These are phyloP conservation scores for Polypterus senegalus DNA, from an alignment of 2,113 vertebrate species.

Conservation along the genomic window DNA sequence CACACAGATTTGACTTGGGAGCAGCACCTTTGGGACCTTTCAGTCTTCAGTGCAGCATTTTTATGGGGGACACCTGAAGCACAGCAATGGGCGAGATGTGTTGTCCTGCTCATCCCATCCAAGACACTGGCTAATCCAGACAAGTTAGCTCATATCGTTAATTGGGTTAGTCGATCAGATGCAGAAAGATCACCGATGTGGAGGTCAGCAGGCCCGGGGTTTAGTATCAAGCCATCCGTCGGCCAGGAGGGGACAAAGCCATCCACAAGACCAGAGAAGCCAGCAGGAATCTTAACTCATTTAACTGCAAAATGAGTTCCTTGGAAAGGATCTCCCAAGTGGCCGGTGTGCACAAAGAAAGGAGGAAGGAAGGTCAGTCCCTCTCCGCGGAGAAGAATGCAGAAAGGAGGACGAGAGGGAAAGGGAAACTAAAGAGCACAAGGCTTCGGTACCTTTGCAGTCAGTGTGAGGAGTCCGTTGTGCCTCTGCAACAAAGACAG, in stretches of 20 bases:
- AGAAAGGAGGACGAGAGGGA: constrained; percentile 18
- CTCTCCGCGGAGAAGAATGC: constrained; percentile 11
- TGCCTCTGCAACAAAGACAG: constrained; percentile 91
- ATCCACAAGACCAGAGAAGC: not conserved
- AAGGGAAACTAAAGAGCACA: constrained; percentile 45
- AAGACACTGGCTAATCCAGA: not conserved
- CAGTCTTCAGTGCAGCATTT: not conserved
- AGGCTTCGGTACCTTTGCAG: constrained; percentile 73
- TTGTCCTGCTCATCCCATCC: not conserved
- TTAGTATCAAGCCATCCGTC: not conserved
- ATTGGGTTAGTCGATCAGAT: not conserved
- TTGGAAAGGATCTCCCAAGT: not conserved
- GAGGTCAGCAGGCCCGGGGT: not conserved
- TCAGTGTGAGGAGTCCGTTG: constrained; percentile 87
- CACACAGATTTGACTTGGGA: not conserved
- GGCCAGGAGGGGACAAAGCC: not conserved
- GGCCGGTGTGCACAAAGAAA: not conserved
- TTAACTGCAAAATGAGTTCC: not conserved
- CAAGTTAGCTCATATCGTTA: not conserved
- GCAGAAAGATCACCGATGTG: not conserved
- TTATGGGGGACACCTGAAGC: not conserved
- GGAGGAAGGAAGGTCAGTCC: not conserved
- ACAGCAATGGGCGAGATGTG: not conserved
- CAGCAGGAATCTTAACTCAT: not conserved
- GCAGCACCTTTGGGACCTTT: not conserved